Evolutionary conservation across 2,797 vertebrate genomes (phyloP), one percentile per base, ranked within the genome.

Genomic region (Ceryle rudis): DNA sequence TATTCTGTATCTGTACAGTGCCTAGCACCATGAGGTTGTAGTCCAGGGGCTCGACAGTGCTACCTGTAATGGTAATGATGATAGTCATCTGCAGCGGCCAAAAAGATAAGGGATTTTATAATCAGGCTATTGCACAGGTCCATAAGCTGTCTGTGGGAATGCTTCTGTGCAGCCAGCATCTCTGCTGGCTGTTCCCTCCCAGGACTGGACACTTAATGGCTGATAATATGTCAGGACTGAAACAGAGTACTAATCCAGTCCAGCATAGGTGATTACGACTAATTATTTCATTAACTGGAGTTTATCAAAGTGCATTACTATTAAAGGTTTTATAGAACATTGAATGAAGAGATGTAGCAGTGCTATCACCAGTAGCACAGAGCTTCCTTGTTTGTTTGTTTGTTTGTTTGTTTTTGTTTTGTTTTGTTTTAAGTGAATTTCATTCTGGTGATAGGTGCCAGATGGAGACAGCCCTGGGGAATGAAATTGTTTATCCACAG

Each of bases 391-490:
- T 14, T 92, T 84, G 61, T 64, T 7, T 7, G 42, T 20, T 61
- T 29, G 58, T 18, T 15, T n/a, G 10, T 46, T 44, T 33, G 7
- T 11, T 54, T 39, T 55, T 61, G 54, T 80, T 31, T 55, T 61
- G 54, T 80, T 31, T 55, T 51, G 17, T 80, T 94, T 91, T 77
- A 73, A 94, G 84, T 94, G 94, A 91, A 95, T 97, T 97, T 97
- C 94, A 77, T 97, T 94, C 92, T 96, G 79, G 79, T 97, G 97
- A 96, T 97, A 92, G 96, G 93, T 97, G 95, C 97, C 97, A 98
- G 97, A 98, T 98, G 98, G 97, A 97, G 95, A 94, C 70, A 78
- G 96, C 97, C 96, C 96, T 97, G 87, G 97, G 97, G 97, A 97
- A 94, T 92, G 90, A 96, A 96, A 91, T 89, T 97, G 96, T 97